Evolutionary conservation across 2,888 invertebrate species (phyloP).

Genomic region (Pristionchus arcanus): DNA sequence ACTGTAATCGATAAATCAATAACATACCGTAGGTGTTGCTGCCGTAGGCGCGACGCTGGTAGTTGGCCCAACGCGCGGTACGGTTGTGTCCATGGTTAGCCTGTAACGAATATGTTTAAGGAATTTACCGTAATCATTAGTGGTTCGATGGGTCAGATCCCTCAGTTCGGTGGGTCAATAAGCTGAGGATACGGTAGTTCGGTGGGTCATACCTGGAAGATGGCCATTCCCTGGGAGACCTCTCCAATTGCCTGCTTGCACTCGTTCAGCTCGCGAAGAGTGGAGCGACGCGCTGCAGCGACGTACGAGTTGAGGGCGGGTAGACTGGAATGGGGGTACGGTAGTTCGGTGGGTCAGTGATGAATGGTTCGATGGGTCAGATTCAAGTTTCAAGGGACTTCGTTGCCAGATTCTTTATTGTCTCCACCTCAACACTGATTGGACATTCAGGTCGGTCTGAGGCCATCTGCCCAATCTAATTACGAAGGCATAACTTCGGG

Average conservation of each 20-base stretch:
- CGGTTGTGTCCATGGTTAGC: constrained; percentile 54
- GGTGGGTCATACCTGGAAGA: constrained; percentile 18
- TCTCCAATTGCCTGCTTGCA: constrained; percentile 27
- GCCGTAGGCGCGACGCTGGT: constrained; percentile 38
- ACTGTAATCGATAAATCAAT: neutral
- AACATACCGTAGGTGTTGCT: constrained; percentile 53
- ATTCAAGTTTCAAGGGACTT: neutral
- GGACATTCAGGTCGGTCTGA: too few species aligned
- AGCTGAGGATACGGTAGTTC: constrained; percentile 5
- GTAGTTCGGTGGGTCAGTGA: constrained; percentile 5
- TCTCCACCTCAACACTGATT: too few species aligned
- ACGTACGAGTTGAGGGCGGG: constrained; percentile 40
- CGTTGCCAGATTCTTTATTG: too few species aligned
- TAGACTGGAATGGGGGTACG: constrained; percentile 7
- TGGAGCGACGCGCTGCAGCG: neutral
- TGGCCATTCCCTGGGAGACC: neutral
- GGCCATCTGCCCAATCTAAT: too few species aligned
- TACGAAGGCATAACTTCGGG: neutral
- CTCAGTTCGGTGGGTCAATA: neutral
- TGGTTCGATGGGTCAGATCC: neutral
- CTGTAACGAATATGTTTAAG: neutral
- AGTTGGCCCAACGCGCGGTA: constrained; percentile 58
- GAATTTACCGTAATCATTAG: too few species aligned
- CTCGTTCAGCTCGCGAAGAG: constrained; percentile 24
- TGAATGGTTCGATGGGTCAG: neutral